Conservation (phyloP, 2,888 invertebrate species). For the Crioceris asparagi region DNA sequence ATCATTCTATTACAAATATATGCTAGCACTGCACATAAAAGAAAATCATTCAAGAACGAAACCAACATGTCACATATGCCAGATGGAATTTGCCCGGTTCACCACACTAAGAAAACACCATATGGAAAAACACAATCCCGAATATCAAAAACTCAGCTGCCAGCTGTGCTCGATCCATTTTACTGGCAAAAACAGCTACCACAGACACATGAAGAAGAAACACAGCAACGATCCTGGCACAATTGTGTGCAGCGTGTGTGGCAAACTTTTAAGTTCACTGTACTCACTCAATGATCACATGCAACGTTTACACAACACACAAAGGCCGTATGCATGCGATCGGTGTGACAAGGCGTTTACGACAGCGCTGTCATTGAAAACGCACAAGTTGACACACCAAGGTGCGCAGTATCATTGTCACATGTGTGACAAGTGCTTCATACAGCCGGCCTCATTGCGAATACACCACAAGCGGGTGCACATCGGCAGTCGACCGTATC, state of each 20-base stretch:
- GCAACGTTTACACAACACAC: slow-evolving; percentile 22
- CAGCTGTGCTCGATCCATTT: slow-evolving; percentile 17
- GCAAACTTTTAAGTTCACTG: slow-evolving; percentile 19
- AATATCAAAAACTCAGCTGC: slow-evolving; percentile 17
- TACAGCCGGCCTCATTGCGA: slow-evolving; percentile 16
- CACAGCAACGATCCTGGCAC: slow-evolving; percentile 13
- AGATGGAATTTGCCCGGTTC: slow-evolving; percentile 14
- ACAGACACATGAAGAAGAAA: slow-evolving; percentile 16
- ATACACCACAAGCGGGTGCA: slow-evolving; percentile 19
- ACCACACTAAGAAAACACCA: slow-evolving; percentile 16
- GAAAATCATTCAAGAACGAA: slow-evolving; percentile 4
- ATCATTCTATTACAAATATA: slow-evolving; percentile 3
- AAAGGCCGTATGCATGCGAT: slow-evolving; percentile 25
- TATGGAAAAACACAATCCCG: slow-evolving; percentile 16
- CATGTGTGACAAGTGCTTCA: slow-evolving; percentile 12
- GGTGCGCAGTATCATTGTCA: slow-evolving; percentile 5
- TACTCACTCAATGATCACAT: slow-evolving; percentile 11
- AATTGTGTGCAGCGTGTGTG: slow-evolving; percentile 31
- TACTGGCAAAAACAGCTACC: slow-evolving; percentile 11
- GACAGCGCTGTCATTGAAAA: slow-evolving; percentile 35
- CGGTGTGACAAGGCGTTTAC: slow-evolving; percentile 37
- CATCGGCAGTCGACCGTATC: slow-evolving; percentile 17
- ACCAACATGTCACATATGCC: slow-evolving; percentile 13
- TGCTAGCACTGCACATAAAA: slow-evolving; percentile 5
- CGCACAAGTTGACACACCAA: slow-evolving; percentile 39